These are phyloP conservation scores for Plemyria rubiginata DNA, from an alignment of 2,888 invertebrate species.

Conservation along the genomic window DNA sequence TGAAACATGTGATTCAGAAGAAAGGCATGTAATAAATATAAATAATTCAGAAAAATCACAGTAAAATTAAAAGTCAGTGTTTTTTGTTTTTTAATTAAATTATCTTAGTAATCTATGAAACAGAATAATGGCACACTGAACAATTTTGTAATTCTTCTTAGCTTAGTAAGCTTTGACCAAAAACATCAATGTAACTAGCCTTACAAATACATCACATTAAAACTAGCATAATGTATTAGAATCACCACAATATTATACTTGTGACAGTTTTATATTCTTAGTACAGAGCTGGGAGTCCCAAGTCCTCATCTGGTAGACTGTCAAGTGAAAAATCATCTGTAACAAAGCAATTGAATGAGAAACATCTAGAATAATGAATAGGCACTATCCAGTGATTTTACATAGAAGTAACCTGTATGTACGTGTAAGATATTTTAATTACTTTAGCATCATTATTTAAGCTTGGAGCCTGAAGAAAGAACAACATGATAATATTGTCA, in stretches of 20 bases:
- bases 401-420: background rate
- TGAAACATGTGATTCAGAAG: too few relatives aligned
- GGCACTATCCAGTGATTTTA: constrained; percentile 12
- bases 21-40: too few relatives aligned
- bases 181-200: background rate
- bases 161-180: background rate
- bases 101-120: constrained; percentile 8
- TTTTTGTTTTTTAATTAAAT: constrained; percentile 4
- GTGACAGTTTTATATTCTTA: constrained; percentile 36
- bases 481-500: constrained; percentile 16
- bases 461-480: constrained; percentile 4
- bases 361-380: constrained; percentile 8
- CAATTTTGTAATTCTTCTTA: constrained; percentile 2
- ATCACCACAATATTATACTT: too few relatives aligned
- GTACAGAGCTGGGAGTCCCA: constrained; percentile 66
- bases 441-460: background rate
- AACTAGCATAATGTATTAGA: too few relatives aligned
- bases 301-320: constrained; percentile 63
- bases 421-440: background rate
- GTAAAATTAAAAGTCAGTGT: background rate
- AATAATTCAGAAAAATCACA: too few relatives aligned
- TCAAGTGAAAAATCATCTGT: constrained; percentile 73
- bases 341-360: constrained; percentile 37
- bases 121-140: background rate
- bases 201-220: background rate